These are phyloP conservation scores for Thrips palmi DNA, from an alignment of 1,140 invertebrate species.

Conservation along the genomic window DNA sequence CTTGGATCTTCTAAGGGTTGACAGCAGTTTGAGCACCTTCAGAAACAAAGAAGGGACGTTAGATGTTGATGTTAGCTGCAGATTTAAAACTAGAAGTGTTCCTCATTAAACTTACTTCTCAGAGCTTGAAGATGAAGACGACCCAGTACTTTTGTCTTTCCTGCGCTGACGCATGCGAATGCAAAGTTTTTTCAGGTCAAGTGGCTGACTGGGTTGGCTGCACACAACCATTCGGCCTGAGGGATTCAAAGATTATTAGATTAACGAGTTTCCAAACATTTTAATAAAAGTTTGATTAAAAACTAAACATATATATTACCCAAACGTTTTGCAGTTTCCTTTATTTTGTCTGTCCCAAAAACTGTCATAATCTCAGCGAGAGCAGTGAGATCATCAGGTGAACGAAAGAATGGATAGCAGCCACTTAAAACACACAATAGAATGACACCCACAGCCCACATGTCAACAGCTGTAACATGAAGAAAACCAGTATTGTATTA, in stretches of 20 bases:
- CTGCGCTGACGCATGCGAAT: constrained; percentile 24
- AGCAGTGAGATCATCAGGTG: constrained; percentile 59
- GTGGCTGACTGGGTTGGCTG: constrained; percentile 26
- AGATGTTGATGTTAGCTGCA: no score
- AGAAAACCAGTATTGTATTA: constrained; percentile 2
- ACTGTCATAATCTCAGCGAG: constrained; percentile 67
- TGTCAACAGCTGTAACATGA: constrained; percentile 48
- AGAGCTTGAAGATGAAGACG: no score
- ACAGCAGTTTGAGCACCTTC: constrained; percentile 3
- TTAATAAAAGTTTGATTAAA: constrained; percentile 6
- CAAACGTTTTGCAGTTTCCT: constrained; percentile 43
- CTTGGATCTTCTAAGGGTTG: neutral
- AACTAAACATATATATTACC: constrained; percentile 27
- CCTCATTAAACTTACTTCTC: no score
- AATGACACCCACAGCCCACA: constrained; percentile 80
- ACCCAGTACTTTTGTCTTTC: no score
- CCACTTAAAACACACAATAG: constrained; percentile 59
- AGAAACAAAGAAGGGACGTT: no score
- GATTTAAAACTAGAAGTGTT: no score
- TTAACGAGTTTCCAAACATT: neutral
- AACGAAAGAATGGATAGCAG: constrained; percentile 68
- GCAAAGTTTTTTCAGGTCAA: constrained; percentile 33
- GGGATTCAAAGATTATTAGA: constrained; percentile 6
- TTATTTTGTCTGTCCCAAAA: constrained; percentile 51
- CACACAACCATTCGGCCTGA: constrained; percentile 33